Evolutionary conservation across 2,113 vertebrate species (phyloP), one percentile per base, ranked within the genome.

Genomic region (Lutjanus erythropterus): DNA sequence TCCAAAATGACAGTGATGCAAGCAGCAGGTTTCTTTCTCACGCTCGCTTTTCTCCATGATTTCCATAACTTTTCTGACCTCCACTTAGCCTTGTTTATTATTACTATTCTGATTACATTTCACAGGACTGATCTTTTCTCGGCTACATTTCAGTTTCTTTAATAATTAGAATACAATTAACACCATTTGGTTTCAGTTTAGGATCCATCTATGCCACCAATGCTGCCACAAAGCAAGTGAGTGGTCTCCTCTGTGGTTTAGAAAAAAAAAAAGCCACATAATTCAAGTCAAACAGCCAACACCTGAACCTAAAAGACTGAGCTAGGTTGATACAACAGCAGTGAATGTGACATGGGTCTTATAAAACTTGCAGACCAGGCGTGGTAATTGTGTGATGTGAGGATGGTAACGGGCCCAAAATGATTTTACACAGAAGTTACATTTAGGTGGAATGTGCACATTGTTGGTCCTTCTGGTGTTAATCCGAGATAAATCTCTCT

Each of bases 261-360:
- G 41, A 7, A 23, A 25, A 21, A 37, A 23, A 25, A 55, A 42
- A 25, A n/a, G 16, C 15, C 5, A 50, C 7, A 44, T 27, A 23
- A 53, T 77, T 88, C 68, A 85, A 89, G 73, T 78, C 10, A 73
- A 80, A 53, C 23, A 78, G 56, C 29, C 5, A 41, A 71, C 23
- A 78, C 62, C 76, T 78, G 62, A 79, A 66, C n/a, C 29, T 37
- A 39, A 75, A 58, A 50, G 15, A 75, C n/a, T 9, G 3, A 42
- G 35, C 33, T n/a, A 33, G 18, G 79, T 66, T 71, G 44, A 77
- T 7, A 31, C 15, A 70, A 87, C 85, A 89, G 71, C 77, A 89
- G 84, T 72, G 56, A 72, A 37, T 33, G n/a, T 70, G 53, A 37
- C 46, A 73, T 46, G 21, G 52, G 25, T 69, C 73, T 6, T 1